Base-by-base conservation (phyloP, 2,888 invertebrate species). In the Leucania comma region DNA sequence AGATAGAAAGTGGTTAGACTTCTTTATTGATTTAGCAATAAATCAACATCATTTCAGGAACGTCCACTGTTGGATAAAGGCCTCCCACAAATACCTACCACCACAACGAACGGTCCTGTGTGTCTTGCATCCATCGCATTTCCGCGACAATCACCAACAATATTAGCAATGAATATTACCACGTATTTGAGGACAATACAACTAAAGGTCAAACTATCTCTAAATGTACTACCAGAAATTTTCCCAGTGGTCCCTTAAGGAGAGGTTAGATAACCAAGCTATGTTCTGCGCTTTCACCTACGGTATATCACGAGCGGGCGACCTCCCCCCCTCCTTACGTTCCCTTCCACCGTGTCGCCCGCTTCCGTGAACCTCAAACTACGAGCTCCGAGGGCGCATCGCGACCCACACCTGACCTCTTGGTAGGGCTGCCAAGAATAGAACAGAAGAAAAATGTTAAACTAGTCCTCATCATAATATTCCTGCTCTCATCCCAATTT, bases 251-350 rank as follows among this genome's bases (percentile, higher is more conserved):
- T 80, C 82, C 80, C 83, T 70, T 61, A 83, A 87, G 82, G 84
- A 81, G 75, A 68, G 57, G 86, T 89, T 89, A 89, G 88, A 87
- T 90, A 90, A 90, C 83, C 60, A 76, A 68, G 56, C 51, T 56
- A 54, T 67, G 38, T 46, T 65, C 20, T 80, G 84, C 88, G 87
- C 92, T 93, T 93, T 93, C 92, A 90, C 92, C 87, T 88, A 81
- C 86, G 90, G 92, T 90, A 90, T 90, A 90, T 91, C 93, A 92
- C 93, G 92, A 91, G 87, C 63, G 58, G 35, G 70, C 62, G 74
- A 67, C 76, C 75, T 70, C 57, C 72, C 63, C 67, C 67, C 72
- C 29, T 6, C 42, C 26, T 12, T 20, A 20, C n/a, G 46, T 48
- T 42, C 9, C 58, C 70, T 68, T 32, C 73, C 63, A 51, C 66